A percentile compares a stretch with the other conserved stretches of the same genome.
Evolutionary conservation across 2,888 invertebrate genomes (phyloP).

Genomic region (Lepidochitona cinerea): DNA sequence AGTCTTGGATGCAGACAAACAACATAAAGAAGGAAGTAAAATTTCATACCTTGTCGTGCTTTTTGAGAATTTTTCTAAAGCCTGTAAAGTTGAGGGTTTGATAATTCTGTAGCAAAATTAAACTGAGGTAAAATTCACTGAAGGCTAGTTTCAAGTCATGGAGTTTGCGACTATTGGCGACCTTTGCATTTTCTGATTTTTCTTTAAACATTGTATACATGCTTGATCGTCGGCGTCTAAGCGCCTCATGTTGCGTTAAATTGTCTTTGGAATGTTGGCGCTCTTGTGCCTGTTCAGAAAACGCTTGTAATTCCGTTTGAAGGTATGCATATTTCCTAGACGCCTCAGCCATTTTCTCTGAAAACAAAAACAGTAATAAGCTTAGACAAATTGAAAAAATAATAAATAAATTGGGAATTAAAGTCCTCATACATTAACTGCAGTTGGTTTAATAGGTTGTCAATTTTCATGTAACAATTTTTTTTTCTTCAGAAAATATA

Average conservation of each 20-base stretch:
- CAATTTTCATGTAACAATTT: too few relatives aligned
- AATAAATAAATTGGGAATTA: too few relatives aligned
- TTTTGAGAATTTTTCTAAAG: conserved; percentile 98
- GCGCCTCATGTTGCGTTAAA: background rate
- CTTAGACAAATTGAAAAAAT: too few relatives aligned
- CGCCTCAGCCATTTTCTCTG: conserved; percentile 97
- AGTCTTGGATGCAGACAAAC: too few relatives aligned
- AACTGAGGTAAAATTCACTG: conserved; percentile 97
- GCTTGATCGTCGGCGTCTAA: conserved; percentile 22
- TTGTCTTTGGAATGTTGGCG: conserved; percentile 12
- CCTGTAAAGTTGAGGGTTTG: conserved; percentile 99
- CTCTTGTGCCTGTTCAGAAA: conserved; percentile 62
- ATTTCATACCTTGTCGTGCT: conserved; percentile 93
- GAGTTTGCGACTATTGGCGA: conserved; percentile 52
- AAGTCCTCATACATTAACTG: too few relatives aligned
- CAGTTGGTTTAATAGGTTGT: too few relatives aligned
- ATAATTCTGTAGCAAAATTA: conserved; percentile 97
- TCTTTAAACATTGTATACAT: conserved; percentile 40
- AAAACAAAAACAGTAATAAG: too few relatives aligned
- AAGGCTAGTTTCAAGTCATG: conserved; percentile 97
- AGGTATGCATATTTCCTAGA: conserved; percentile 93
- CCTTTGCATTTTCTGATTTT: conserved; percentile 40
- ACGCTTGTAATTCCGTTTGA: conserved; percentile 84
- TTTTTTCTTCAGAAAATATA: too few relatives aligned
- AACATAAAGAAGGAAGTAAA: too few relatives aligned